Base-by-base conservation (phyloP, 2,113 vertebrate species). In the Tetrax tetrax region DNA sequence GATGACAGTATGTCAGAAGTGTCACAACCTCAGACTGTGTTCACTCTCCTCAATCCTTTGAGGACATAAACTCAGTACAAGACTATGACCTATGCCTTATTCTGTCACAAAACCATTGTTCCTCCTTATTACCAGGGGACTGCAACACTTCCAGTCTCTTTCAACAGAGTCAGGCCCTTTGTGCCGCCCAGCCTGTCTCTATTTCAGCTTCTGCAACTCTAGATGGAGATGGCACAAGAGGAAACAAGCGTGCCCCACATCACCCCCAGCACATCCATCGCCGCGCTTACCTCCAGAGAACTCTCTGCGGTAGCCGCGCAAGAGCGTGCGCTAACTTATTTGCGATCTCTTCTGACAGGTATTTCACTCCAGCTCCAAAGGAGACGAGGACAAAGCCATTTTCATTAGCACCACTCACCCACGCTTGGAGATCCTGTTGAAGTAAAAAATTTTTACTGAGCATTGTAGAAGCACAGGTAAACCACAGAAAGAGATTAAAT, bases 361-460 rank as follows among this genome's bases (percentile, higher is more conserved):
- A 99, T 95, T 99, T 99, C 76, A 99, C 99, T 41, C 99, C 99
- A 6, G 99, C 99, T 84, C 99, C 99, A 50, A 99, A 99, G 0
- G 99, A 99, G 68, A 99, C 99, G 4, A 99, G 98, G 70, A 99
- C 98, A 89, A 99, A 99, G 84, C 99, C 99, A 27, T 99, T 98
- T 87, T 99, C 98, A 1, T 98, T 95, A 78, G 99, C 98, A 92
- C 98, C 98, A 48, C 98, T 98, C 89, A 99, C 99, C 99, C 99
- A 99, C 1, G 74, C 95, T 70, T 99, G 98, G 53, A 99, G 99
- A 56, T 99, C 99, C 99, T 99, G 57, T 12, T 14, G 50, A 64
- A 91, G 90, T 6, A 54, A 91, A 96, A 88, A 88, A 77, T 5
- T n/a, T 5, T 29, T 29, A 81, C 24, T 88, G 61, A 96, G 47